Conservation (phyloP, 2,888 invertebrate species). For the Idaea straminata region DNA sequence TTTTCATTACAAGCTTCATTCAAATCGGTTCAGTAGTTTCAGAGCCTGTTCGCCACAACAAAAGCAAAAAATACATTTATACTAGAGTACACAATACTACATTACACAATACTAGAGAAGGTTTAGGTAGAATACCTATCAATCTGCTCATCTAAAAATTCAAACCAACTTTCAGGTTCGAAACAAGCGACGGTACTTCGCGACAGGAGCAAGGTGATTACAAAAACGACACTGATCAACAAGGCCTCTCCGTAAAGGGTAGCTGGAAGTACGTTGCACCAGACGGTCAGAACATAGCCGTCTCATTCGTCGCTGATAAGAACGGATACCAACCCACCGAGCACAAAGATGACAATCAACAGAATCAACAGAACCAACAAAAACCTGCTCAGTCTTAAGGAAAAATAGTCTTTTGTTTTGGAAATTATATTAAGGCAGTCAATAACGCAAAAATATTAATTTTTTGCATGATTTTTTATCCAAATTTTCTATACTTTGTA, state of each 20-base stretch:
- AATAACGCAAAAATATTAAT: not conserved
- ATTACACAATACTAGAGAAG: too few species aligned
- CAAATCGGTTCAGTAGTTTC: too few species aligned
- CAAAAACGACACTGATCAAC: constrained; percentile 83
- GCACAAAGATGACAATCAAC: constrained; percentile 37
- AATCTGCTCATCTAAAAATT: too few species aligned
- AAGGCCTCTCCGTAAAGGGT: constrained; percentile 82
- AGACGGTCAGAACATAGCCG: constrained; percentile 83
- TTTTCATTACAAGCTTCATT: too few species aligned
- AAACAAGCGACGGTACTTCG: constrained; percentile 84
- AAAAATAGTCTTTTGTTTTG: constrained; percentile 3
- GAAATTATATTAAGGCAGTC: constrained; percentile 6
- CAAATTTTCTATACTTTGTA: too few species aligned
- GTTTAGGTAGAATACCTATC: too few species aligned
- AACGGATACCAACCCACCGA: constrained; percentile 80
- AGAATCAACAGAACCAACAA: constrained; percentile 18
- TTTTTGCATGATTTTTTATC: too few species aligned
- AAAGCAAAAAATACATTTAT: too few species aligned
- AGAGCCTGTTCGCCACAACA: too few species aligned
- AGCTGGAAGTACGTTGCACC: constrained; percentile 82
- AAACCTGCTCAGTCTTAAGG: constrained; percentile 28
- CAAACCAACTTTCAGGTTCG: constrained; percentile 66
- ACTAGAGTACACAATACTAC: too few species aligned
- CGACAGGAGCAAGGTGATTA: constrained; percentile 83
- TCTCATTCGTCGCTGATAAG: constrained; percentile 81